These are phyloP conservation scores for Andricus curvator DNA, from an alignment of 2,888 invertebrate genomes.

Conservation along the genomic window DNA sequence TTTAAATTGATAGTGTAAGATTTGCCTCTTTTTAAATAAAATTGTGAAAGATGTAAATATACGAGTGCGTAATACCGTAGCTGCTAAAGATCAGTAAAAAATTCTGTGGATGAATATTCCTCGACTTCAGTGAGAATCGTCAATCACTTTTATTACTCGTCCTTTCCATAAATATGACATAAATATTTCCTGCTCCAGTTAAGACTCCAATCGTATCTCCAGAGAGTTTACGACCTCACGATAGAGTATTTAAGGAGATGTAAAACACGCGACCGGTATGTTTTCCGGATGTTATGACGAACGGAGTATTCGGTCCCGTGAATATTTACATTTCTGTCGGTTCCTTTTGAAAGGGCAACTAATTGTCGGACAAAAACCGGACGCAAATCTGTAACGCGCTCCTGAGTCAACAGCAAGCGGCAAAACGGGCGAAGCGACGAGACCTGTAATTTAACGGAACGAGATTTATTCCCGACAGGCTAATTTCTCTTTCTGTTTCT, in stretches of 20 bases:
- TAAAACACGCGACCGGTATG: constrained; percentile 25
- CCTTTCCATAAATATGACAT: constrained; percentile 15
- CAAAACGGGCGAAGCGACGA: constrained; percentile 40
- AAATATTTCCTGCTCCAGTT: constrained; percentile 23
- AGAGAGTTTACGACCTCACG: constrained; percentile 11
- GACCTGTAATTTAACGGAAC: constrained; percentile 62
- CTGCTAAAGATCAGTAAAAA: background rate
- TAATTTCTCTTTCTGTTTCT: constrained; percentile 57
- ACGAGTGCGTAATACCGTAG: background rate
- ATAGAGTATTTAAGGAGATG: constrained; percentile 29
- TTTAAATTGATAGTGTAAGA: too few species aligned
- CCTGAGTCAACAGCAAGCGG: constrained; percentile 60
- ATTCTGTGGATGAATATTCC: background rate
- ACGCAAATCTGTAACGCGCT: constrained; percentile 49
- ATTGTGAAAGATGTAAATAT: background rate
- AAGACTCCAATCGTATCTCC: constrained; percentile 15
- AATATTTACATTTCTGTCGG: constrained; percentile 40
- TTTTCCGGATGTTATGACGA: constrained; percentile 40
- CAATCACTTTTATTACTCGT: constrained; percentile 5
- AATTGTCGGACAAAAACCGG: constrained; percentile 39
- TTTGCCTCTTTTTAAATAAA: background rate
- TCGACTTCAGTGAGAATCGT: background rate
- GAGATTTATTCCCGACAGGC: constrained; percentile 63
- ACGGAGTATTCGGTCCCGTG: background rate
- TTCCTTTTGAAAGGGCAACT: constrained; percentile 39